Evolutionary conservation across 2,888 invertebrate species (phyloP).

Genomic region (Pardosa pseudoannulata): DNA sequence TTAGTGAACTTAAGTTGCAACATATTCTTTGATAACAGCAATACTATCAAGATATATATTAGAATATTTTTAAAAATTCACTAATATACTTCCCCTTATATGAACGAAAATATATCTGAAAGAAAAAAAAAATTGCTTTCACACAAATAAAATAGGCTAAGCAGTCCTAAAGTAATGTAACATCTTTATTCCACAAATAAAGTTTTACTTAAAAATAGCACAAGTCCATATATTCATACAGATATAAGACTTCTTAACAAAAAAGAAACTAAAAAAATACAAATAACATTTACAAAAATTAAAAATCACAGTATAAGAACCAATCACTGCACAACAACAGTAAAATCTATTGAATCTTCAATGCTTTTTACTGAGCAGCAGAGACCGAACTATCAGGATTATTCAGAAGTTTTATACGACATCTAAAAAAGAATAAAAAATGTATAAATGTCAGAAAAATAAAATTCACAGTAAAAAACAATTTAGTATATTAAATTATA

Average conservation of each 20-base stretch:
- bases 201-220: conserved; percentile 1
- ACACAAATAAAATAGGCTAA: too few species aligned
- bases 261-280: conserved; percentile 1
- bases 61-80: too few species aligned
- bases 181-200: neutral
- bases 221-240: neutral
- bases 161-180: too few species aligned
- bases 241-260: neutral
- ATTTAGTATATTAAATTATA: too few species aligned
- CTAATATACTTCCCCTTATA: too few species aligned
- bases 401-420: neutral
- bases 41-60: too few species aligned
- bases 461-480: too few species aligned
- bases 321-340: neutral
- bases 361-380: neutral
- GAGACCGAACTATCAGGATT: neutral
- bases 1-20: too few species aligned
- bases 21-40: too few species aligned
- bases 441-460: too few species aligned
- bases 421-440: neutral
- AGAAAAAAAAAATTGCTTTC: too few species aligned
- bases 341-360: conserved; percentile 1
- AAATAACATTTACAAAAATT: conserved; percentile 12
- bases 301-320: conserved; percentile 10
- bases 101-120: too few species aligned